Percentiles rank a stretch among this genome's conserved stretches.
Evolutionary conservation across 2,113 vertebrate species (phyloP).

Genomic region (Brienomyrus longianalis): DNA sequence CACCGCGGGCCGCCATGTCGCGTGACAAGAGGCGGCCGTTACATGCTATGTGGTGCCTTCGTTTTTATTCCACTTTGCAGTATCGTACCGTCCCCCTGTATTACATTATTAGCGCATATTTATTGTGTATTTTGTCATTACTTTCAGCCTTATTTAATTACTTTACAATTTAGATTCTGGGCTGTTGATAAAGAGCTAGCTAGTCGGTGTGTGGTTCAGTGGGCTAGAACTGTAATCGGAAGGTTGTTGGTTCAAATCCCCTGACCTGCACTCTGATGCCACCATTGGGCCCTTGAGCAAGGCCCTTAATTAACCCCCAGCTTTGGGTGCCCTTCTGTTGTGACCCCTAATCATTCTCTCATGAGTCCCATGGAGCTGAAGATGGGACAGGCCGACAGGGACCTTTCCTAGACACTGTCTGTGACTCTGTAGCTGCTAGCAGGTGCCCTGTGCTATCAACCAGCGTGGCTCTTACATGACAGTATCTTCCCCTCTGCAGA

Average conservation of each 20-base stretch:
- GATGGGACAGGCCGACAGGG: background rate
- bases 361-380: background rate
- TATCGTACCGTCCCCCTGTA: background rate
- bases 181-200: background rate
- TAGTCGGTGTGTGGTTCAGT: background rate
- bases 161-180: background rate
- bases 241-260: background rate
- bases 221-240: background rate
- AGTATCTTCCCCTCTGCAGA: background rate
- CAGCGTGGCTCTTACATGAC: background rate
- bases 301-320: background rate
- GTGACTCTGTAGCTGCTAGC: background rate
- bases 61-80: background rate
- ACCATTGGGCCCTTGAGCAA: background rate
- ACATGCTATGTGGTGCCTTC: background rate
- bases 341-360: background rate
- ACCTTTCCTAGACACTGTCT: background rate
- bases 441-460: background rate
- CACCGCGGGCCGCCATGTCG: background rate
- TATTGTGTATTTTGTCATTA: background rate
- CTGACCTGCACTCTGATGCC: background rate
- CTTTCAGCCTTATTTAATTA: background rate
- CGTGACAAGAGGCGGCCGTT: background rate
- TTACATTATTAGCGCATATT: background rate
- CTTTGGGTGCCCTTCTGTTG: background rate